phyloP scores from a whole-genome alignment of 2,797 vertebrate species.

The Adelosebastes latens region DNA sequence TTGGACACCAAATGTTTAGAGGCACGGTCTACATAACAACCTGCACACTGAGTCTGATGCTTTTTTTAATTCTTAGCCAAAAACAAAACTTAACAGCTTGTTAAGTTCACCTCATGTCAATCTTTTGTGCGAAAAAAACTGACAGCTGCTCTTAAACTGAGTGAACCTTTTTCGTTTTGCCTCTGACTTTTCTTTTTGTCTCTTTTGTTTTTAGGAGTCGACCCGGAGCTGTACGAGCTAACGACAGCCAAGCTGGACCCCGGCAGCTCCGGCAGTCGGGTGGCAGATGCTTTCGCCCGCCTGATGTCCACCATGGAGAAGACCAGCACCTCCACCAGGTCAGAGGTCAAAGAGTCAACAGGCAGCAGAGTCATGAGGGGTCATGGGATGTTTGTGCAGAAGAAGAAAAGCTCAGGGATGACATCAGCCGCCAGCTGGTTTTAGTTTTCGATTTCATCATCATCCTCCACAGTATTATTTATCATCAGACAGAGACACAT shows the following conservation, averaged over 20 bases:
- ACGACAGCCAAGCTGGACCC: slow-evolving; percentile 94
- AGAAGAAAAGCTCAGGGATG: neutral
- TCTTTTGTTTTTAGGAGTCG: slow-evolving; percentile 85
- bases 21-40: neutral
- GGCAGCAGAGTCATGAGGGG: neutral
- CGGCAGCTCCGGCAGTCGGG: slow-evolving; percentile 82
- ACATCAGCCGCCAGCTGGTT: neutral
- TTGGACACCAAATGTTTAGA: neutral
- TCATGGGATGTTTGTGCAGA: neutral
- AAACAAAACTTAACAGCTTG: neutral
- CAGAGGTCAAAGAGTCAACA: slow-evolving; percentile 9
- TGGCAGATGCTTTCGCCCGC: slow-evolving; percentile 94
- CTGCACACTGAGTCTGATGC: neutral
- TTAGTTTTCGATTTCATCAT: neutral
- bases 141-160: too few species aligned
- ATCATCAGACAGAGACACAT: too few species aligned
- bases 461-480: too few species aligned
- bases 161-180: neutral
- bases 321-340: slow-evolving; percentile 96
- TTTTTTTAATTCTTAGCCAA: neutral
- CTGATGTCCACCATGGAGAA: slow-evolving; percentile 98
- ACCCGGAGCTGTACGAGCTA: slow-evolving; percentile 96
- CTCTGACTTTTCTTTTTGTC: neutral
- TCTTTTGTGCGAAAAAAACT: neutral
- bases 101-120: neutral